Evolutionary conservation across 2,888 invertebrate genomes (phyloP), one percentile per base, ranked within the genome.

Genomic region (Tetranychus truncatus): DNA sequence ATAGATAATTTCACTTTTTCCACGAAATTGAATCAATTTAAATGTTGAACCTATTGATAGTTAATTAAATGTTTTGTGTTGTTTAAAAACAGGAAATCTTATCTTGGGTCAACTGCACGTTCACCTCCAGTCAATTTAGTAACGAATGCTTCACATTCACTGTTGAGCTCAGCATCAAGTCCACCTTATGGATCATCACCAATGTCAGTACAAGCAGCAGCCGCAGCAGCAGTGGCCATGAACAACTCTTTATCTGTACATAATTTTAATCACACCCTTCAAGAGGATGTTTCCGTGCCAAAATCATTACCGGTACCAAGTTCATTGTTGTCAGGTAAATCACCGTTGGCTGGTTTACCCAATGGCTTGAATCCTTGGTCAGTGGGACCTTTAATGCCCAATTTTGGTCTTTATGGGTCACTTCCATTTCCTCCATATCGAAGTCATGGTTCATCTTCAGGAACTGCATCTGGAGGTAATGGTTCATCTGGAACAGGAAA

Each of bases 281-380:
- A 46, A 11, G 34, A n/a, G 15, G 34, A 15, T 72, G 72, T 2
- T 55, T 55, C 55, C 9, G 15, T 72, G 72, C 72, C 72, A 72
- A 72, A 72, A 72, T 72, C 72, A 15, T 45, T 72, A 72, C 45
- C 72, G 72, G 72, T 72, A 45, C 72, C 72, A 72, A 72, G 34
- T 46, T 34, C 72, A 46, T 44, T 72, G 20, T n/a, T 72, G 15
- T 72, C 72, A 34, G 72, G 72, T 46, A 72, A 72, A 72, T 72
- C 72, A 20, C 72, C 46, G 8, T 15, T 72, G 18, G 69, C 69
- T 21, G 55, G 55, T 15, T 24, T 69, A 24, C 69, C 69, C 20
- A 72, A 72, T 46, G 72, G 72, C 6, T 34, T 72, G 6, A 72
- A 72, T 45, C 72, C 72, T 24, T 72, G 72, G 72, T 24, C n/a